These are phyloP conservation scores for Decapterus maruadsi DNA, from an alignment of 2,797 vertebrate genomes.

Conservation along the genomic window DNA sequence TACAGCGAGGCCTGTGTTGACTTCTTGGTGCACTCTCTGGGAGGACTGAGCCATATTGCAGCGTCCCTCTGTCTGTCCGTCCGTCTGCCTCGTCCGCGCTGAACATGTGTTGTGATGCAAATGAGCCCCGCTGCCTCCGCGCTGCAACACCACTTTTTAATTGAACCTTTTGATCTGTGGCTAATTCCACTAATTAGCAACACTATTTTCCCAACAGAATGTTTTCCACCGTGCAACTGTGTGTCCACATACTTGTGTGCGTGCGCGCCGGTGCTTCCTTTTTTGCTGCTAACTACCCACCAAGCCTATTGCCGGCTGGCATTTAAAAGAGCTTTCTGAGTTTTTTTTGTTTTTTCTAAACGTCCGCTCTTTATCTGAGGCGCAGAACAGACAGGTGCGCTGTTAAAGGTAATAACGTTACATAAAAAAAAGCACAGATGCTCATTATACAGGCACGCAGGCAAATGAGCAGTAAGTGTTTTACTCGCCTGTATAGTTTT, in stretches of 20 bases:
- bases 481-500: slow-evolving; percentile 68
- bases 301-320: slow-evolving; percentile 62
- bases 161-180: slow-evolving; percentile 85
- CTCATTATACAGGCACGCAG: slow-evolving; percentile 72
- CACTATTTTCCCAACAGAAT: slow-evolving; percentile 73
- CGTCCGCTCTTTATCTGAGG: slow-evolving; percentile 52
- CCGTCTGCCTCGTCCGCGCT: background rate
- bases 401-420: slow-evolving; percentile 74
- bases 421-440: slow-evolving; percentile 75
- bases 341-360: slow-evolving; percentile 2
- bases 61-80: slow-evolving; percentile 21
- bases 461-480: slow-evolving; percentile 70
- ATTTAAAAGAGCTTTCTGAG: slow-evolving; percentile 58
- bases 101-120: slow-evolving; percentile 79
- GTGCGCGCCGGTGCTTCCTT: background rate
- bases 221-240: slow-evolving; percentile 35
- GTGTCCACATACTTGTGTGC: slow-evolving; percentile 11
- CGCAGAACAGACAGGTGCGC: slow-evolving; percentile 74
- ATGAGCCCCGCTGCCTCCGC: slow-evolving; percentile 62
- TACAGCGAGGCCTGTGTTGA: background rate
- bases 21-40: background rate
- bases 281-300: slow-evolving; percentile 57
- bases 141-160: slow-evolving; percentile 77
- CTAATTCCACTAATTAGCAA: slow-evolving; percentile 84
- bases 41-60: slow-evolving; percentile 20